Evolutionary conservation across 2,797 vertebrate species (phyloP), one percentile per base, ranked within the genome.

Genomic region (Emydoidea blandingii): DNA sequence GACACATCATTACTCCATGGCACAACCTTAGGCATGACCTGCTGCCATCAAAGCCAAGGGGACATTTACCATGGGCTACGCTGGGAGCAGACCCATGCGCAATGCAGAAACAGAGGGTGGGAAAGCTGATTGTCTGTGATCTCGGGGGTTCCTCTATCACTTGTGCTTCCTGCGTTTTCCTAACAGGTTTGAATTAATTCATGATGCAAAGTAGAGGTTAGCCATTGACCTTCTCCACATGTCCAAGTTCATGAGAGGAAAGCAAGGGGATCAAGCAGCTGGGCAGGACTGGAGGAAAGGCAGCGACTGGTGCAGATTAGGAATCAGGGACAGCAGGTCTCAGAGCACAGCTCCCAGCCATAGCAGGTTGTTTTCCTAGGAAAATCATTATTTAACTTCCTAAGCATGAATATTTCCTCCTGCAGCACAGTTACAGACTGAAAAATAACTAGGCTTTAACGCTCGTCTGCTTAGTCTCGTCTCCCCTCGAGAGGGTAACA

Each of bases 401-500:
- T n/a, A 57, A 78, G 81, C 12, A 0, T 9, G n/a, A 91, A 12
- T 0, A 0, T 19, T 86, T 87, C 86, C 87, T 95, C 25, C 94
- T 41, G 80, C 81, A 79, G 79, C n/a, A 16, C 79, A 90, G 89
- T 56, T 85, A 89, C 79, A 6, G 57, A 8, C 52, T 1, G 44
- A 62, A 92, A 97, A 93, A 76, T 11, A 87, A n/a, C 2, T 52
- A 12, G 49, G 79, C 78, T 56, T 86, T 41, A 2, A 34, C 90
- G 94, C 91, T 91, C 85, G 27, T 52, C 0, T 65, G 41, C 83
- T 88, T 44, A 34, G 18, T 57, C 86, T 89, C 47, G 86, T 76
- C 76, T 84, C 85, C 52, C 41, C 56, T 87, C 86, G 68, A 44
- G 91, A 88, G 94, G 74, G 89, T 92, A 95, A 96, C 92, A 96